Conservation (phyloP, 2,888 invertebrate genomes). For the Cephonodes hylas region DNA sequence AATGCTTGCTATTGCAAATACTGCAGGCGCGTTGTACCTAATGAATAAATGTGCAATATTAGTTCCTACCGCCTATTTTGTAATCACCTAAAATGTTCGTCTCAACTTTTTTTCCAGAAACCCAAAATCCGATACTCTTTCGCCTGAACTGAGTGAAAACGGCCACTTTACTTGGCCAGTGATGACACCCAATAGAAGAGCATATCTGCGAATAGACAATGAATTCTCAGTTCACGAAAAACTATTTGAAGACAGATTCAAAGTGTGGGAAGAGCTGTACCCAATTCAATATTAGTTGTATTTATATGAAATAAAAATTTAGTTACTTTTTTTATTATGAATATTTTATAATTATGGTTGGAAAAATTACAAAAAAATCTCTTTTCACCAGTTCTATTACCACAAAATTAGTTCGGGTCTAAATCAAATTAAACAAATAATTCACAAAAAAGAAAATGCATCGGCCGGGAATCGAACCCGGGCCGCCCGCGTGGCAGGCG, state of each 20-base stretch:
- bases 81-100: no score
- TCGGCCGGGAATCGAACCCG: constrained; percentile 80
- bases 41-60: no score
- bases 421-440: not conserved
- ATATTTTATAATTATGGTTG: no score
- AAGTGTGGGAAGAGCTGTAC: constrained; percentile 56
- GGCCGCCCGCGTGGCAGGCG: constrained; percentile 81
- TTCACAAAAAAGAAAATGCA: constrained; percentile 52
- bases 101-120: not conserved
- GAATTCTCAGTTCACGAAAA: constrained; percentile 38
- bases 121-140: not conserved
- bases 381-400: no score
- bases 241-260: constrained; percentile 46
- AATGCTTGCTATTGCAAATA: no score
- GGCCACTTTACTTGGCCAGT: constrained; percentile 3
- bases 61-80: no score
- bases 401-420: no score
- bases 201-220: constrained; percentile 43
- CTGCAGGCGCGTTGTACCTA: no score
- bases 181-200: constrained; percentile 39
- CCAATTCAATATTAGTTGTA: constrained; percentile 32
- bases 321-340: not conserved
- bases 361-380: no score
- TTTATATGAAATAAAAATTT: constrained; percentile 19
- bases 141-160: not conserved